Evolutionary conservation across 2,797 vertebrate species (phyloP).

Genomic region (Notolabrus celidotus): DNA sequence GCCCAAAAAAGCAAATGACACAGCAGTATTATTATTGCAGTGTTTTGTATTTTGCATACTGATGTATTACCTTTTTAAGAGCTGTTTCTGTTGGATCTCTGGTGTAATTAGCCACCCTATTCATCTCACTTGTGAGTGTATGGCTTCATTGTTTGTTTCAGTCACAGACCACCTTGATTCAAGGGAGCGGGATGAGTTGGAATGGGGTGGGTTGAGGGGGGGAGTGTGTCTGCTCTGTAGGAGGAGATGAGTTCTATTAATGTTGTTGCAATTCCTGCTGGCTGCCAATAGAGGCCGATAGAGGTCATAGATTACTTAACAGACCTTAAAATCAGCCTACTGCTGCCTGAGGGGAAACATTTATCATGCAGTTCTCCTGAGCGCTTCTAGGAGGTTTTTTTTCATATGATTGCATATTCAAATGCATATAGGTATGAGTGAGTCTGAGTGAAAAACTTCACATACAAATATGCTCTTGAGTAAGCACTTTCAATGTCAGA

Average conservation of each 20-base stretch:
- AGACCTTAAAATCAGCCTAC: slow-evolving; percentile 67
- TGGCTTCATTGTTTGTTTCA: slow-evolving; percentile 63
- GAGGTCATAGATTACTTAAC: slow-evolving; percentile 70
- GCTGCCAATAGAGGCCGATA: slow-evolving; percentile 66
- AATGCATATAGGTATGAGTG: slow-evolving; percentile 24
- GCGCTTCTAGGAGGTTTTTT: not conserved
- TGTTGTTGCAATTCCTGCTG: slow-evolving; percentile 58
- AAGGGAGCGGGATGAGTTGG: slow-evolving; percentile 34
- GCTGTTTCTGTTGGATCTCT: slow-evolving; percentile 66
- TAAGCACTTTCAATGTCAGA: slow-evolving; percentile 25
- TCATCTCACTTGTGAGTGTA: slow-evolving; percentile 68
- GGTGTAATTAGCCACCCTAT: slow-evolving; percentile 71
- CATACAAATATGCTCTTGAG: slow-evolving; percentile 26
- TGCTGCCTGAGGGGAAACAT: slow-evolving; percentile 50
- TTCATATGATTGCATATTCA: slow-evolving; percentile 11
- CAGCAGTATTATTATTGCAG: slow-evolving; percentile 64
- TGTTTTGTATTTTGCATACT: slow-evolving; percentile 58
- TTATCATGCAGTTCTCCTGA: slow-evolving; percentile 45
- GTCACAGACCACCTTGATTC: slow-evolving; percentile 58
- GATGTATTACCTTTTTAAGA: slow-evolving; percentile 72
- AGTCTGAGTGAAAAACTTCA: slow-evolving; percentile 4
- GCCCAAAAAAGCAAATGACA: slow-evolving; percentile 63
- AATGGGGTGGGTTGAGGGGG: slow-evolving; percentile 1
- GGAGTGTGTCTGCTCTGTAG: slow-evolving; percentile 26
- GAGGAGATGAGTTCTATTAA: slow-evolving; percentile 64